These are phyloP conservation scores for Carapus acus DNA, from an alignment of 2,797 vertebrate genomes.

Conservation along the genomic window DNA sequence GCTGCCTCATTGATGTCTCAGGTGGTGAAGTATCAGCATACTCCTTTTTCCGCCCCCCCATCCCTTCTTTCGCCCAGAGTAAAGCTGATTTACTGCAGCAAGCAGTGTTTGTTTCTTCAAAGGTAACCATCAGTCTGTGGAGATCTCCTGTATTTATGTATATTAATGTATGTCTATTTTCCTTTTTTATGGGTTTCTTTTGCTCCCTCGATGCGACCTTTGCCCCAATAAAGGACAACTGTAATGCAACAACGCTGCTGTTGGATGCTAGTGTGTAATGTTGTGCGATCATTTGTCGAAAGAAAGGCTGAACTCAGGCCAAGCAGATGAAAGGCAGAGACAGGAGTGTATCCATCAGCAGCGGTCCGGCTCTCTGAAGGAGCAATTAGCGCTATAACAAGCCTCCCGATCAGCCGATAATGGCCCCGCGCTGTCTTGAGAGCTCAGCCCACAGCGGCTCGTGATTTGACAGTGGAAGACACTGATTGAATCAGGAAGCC, in stretches of 20 bases:
- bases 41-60: conserved; percentile 8
- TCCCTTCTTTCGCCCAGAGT: conserved; percentile 7
- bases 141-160: conserved; percentile 44
- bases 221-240: conserved; percentile 3
- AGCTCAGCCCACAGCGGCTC: conserved; percentile 72
- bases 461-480: conserved; percentile 87
- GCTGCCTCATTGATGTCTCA: conserved; percentile 58
- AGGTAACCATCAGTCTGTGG: conserved; percentile 6
- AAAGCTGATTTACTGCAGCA: conserved; percentile 2
- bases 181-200: neutral
- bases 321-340: conserved; percentile 43
- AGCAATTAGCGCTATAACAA: conserved; percentile 84
- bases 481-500: conserved; percentile 92
- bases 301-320: conserved; percentile 24
- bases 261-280: conserved; percentile 4
- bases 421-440: conserved; percentile 77
- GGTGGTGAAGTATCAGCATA: conserved; percentile 11
- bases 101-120: conserved; percentile 2
- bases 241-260: conserved; percentile 5
- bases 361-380: conserved; percentile 72
- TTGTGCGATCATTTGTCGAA: conserved; percentile 20
- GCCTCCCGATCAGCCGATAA: conserved; percentile 85
- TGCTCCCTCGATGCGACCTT: conserved; percentile 6
- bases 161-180: neutral
- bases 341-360: conserved; percentile 56